phyloP scores from a whole-genome alignment of 1,140 invertebrate species.

The Bombus vancouverensis region DNA sequence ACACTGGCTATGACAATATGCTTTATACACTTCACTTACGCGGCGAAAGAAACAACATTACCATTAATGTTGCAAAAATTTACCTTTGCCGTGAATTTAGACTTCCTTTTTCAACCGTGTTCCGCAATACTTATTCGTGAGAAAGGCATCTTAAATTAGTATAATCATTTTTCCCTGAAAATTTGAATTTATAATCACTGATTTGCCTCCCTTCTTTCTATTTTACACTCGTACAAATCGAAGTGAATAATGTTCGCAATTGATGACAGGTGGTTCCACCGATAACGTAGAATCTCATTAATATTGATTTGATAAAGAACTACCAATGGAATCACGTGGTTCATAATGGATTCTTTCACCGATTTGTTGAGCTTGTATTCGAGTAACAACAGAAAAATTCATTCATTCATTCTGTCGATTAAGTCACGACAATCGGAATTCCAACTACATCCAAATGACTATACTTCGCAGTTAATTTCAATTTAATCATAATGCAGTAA shows the following conservation, averaged over 20 bases:
- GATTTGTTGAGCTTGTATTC: background rate
- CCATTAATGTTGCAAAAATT: background rate
- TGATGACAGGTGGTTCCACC: background rate
- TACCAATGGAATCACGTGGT: background rate
- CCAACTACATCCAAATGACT: too few species aligned
- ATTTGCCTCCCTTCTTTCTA: too few species aligned
- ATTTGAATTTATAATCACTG: too few species aligned
- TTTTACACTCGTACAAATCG: too few species aligned
- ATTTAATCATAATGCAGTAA: too few species aligned
- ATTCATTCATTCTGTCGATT: background rate
- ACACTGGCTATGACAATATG: background rate
- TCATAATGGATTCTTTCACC: background rate
- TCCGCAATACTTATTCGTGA: background rate
- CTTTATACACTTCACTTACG: too few species aligned
- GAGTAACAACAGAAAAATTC: background rate
- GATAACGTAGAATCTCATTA: background rate
- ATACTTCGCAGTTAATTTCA: too few species aligned
- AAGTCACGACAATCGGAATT: too few species aligned
- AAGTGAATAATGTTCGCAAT: background rate
- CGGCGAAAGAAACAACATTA: background rate
- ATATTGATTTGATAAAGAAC: background rate
- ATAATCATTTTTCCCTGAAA: background rate
- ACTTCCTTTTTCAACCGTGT: too few species aligned
- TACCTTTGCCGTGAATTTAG: background rate
- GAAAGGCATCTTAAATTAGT: background rate